Evolutionary conservation across 2,797 vertebrate genomes (phyloP), one percentile per base, ranked within the genome.

Genomic region (Champsocephalus gunnari): DNA sequence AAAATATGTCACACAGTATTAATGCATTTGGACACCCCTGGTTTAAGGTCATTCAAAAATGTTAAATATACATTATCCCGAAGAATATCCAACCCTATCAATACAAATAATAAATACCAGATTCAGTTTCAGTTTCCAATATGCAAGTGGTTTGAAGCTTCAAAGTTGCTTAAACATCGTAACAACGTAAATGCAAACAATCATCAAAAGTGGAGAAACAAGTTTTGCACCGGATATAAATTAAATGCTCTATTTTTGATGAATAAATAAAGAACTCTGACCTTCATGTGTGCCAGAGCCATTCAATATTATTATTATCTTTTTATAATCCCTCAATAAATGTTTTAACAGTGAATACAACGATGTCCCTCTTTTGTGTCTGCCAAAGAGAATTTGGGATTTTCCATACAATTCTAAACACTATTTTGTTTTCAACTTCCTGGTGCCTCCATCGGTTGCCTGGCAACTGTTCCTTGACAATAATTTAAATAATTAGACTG

Each of bases 401-500:
- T 59, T 16, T 24, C 32, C 3, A 17, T 59, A 24, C 19, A 50
- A 4, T 24, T 53, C 10, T 28, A 64, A 14, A n/a, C 1, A 51
- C 32, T 0, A 1, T 63, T 63, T n/a, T 50, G 28, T 28, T 28
- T 12, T 19, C 17, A 41, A 38, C 41, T 59, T 50, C 10, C 45
- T 59, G 13, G 9, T 12, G 41, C 55, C 9, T 66, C 13, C 0
- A 10, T 17, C 5, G 11, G 43, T 66, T 44, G 65, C 44, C 8
- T 41, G 63, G n/a, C 9, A 55, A 62, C 43, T 71, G 50, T 28
- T 63, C 55, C 21, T 28, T 28, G 28, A 28, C 28, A 28, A 28
- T 4, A 28, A 28, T 28, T 28, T 28, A 4, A 53, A 32, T 17
- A 47, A 54, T 17, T 47, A 54, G 17, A 21, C 49, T 0, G 11